Conservation (phyloP, 2,888 invertebrate species). For the Achlya flavicornis region DNA sequence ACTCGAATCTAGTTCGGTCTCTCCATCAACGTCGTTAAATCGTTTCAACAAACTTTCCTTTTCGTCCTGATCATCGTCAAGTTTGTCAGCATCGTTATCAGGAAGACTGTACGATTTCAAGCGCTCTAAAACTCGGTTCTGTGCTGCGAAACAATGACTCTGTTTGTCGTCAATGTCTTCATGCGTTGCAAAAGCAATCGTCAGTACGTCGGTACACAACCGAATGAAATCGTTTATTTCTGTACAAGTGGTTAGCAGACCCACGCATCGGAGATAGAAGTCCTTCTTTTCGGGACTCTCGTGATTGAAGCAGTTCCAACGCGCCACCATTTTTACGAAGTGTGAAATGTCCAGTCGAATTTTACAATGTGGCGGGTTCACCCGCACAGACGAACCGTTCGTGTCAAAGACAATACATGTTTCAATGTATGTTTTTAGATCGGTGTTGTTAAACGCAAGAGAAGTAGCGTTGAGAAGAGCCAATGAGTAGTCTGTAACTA, state of each 20-base stretch:
- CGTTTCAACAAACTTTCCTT: background rate
- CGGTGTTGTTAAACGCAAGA: too few species aligned
- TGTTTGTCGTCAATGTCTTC: background rate
- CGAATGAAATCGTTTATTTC: background rate
- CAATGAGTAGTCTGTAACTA: too few species aligned
- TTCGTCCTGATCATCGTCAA: background rate
- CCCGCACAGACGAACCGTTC: background rate
- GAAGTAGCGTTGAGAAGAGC: too few species aligned
- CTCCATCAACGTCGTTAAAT: background rate
- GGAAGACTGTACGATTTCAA: background rate
- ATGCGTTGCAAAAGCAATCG: background rate
- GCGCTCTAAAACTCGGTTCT: background rate
- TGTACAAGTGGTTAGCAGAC: background rate
- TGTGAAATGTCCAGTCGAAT: background rate
- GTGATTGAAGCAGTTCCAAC: background rate
- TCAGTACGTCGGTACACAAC: constrained; percentile 1
- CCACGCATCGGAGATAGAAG: background rate
- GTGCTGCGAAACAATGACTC: constrained; percentile 2
- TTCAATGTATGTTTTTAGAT: too few species aligned
- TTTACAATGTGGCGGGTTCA: background rate
- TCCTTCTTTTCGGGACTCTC: background rate
- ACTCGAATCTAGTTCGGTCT: background rate
- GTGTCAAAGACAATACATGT: too few species aligned
- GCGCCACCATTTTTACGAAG: background rate
- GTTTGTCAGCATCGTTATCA: background rate